Base-by-base conservation (phyloP, 2,113 vertebrate genomes). In the Sinocyclocheilus anophthalmus region DNA sequence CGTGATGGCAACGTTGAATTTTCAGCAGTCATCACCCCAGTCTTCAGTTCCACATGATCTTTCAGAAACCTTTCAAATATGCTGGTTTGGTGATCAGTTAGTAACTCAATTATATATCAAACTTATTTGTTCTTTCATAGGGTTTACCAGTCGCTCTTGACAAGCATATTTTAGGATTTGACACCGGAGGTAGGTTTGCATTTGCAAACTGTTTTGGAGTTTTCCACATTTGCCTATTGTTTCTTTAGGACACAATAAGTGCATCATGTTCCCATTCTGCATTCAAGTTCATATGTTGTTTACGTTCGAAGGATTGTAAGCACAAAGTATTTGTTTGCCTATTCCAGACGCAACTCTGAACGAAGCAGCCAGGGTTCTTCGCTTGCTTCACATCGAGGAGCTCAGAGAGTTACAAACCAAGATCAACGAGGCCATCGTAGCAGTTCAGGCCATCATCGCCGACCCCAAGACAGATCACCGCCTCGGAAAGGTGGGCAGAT, bases 391-490 rank as follows among this genome's bases (percentile, higher is more conserved):
- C 89, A 96, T 99, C 89, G 98, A 99, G 93, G 98, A 99, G 93
- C 96, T 99, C 79, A 92, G 98, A 37, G 97, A 99, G 91, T 96
- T 99, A 78, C 98, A 99, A 81, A 99, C 98, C 0, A 96, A 95
- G 90, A 99, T 99, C 81, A 99, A 99, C 14, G 97, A 99, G 77
- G 98, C 98, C 81, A 99, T 99, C 3, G 98, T 99, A 16, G 98
- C 98, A 0, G 97, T 99, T 1, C 98, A 99, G 94, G 97, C 98
- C 5, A 97, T 99, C 86, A 99, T 99, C 12, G 98, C 98, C 1
- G 96, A 99, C 89, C 98, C 98, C 91, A 99, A 97, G 93, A 99
- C 98, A 20, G 98, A 99, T 93, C 96, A 99, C 95, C 95, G 98
- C 93, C 95, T 99, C 92, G 98, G 98, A 0, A 99, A 99, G 90